Conservation (phyloP, 2,113 vertebrate species). For the Ammospiza nelsoni region DNA sequence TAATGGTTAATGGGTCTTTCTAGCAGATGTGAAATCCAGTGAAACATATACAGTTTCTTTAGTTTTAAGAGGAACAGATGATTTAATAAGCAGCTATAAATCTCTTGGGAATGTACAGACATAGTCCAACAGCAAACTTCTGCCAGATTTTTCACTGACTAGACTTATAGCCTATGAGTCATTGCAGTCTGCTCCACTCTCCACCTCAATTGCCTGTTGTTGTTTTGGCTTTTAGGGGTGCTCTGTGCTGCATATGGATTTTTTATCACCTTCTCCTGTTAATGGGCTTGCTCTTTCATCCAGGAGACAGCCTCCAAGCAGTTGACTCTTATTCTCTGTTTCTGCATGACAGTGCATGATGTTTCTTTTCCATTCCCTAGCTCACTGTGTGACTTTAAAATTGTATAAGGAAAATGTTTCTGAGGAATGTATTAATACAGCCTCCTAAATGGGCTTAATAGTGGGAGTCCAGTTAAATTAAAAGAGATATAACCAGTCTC, state of each 20-base stretch:
- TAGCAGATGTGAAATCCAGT: constrained; percentile 32
- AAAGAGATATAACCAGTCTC: background rate
- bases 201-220: constrained; percentile 16
- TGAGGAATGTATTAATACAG: background rate
- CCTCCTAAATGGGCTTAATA: background rate
- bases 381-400: background rate
- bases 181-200: background rate
- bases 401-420: background rate
- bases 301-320: background rate
- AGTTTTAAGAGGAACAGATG: constrained; percentile 49
- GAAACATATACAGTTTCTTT: constrained; percentile 26
- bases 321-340: background rate
- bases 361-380: background rate
- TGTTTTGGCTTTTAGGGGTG: constrained; percentile 30
- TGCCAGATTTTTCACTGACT: constrained; percentile 49
- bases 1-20: background rate
- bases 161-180: constrained; percentile 42
- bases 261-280: background rate
- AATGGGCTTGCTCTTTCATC: background rate
- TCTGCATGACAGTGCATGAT: background rate
- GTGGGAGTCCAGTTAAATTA: background rate
- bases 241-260: background rate
- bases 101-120: constrained; percentile 45
- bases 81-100: constrained; percentile 62
- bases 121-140: constrained; percentile 25